Percentiles rank a stretch among this genome's conserved stretches.
These are phyloP conservation scores for Oryzias curvinotus DNA, from an alignment of 2,113 vertebrate genomes.

Conservation along the genomic window DNA sequence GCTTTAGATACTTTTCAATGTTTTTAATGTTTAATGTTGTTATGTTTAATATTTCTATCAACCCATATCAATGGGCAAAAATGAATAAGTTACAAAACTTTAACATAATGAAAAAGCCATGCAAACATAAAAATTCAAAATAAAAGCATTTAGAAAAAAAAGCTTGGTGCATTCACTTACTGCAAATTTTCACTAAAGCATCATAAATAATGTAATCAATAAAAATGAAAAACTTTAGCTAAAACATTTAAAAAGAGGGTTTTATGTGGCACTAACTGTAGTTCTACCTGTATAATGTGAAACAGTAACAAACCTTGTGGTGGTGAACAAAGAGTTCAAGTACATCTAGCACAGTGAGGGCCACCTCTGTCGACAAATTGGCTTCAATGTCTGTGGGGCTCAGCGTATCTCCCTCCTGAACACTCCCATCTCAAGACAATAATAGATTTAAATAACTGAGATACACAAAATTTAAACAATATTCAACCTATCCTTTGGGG, in stretches of 20 bases:
- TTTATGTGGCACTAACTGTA: not conserved
- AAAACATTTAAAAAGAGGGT: not conserved
- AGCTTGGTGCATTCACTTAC: no score
- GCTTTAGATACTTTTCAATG: no score
- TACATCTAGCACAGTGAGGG: conserved; percentile 90
- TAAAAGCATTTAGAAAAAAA: no score
- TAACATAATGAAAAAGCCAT: no score
- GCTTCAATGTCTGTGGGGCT: conserved; percentile 92
- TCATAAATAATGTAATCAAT: no score
- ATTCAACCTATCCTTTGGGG: conserved; percentile 33
- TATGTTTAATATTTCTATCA: no score
- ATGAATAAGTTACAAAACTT: no score
- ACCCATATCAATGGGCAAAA: no score
- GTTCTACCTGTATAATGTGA: not conserved
- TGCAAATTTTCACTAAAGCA: no score
- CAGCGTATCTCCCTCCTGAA: conserved; percentile 86
- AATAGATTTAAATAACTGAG: not conserved
- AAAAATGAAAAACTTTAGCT: not conserved
- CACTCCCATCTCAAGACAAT: conserved; percentile 74
- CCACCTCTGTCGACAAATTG: conserved; percentile 91
- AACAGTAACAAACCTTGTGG: conserved; percentile 83
- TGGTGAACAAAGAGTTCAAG: conserved; percentile 90
- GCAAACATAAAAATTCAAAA: no score
- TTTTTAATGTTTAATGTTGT: no score
- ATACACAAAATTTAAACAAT: not conserved